Base-by-base conservation (phyloP, 1,140 invertebrate species). In the Megathymus violae region DNA sequence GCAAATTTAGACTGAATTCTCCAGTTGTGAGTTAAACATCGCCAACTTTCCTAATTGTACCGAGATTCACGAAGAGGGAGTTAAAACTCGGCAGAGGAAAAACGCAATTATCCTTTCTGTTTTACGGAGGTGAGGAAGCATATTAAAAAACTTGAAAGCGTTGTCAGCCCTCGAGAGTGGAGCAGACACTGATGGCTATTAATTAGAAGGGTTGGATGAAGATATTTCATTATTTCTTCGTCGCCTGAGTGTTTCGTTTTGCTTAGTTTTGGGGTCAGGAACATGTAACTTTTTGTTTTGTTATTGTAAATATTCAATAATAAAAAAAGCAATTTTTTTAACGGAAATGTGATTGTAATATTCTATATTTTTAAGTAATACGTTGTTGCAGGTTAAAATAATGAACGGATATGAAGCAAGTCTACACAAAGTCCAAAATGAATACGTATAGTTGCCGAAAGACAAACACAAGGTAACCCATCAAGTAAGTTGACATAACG, bases 111-210 rank as follows among this genome's bases (percentile, higher is more conserved):
- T 85, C 79, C 84, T 80, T 78, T 79, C 82, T 81, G 82, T 87
- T 90, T 81, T 83, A 78, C 76, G 67, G 78, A 90, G 86, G 88
- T 90, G 88, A 90, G 85, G 82, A 87, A 85, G 88, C 85, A 85
- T 90, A 90, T 90, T 90, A 87, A 88, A 90, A 89, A 89, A 90
- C 85, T 88, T 87, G 81, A 87, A 88, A 86, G 80, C 78, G 77
- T 77, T 85, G 83, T 82, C 87, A 81, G 71, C 82, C 82, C 86
- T 82, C 70, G 74, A 74, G 83, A 85, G 76, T 90, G 88, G 76
- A 69, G 78, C 77, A 88, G 88, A 88, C 86, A 90, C 75, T 90
- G 86, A 89, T 89, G 86, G 80, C 86, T 81, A 89, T 89, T 90
- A 89, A 90, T 90, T 90, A 89, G 85, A 89, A 90, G 88, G 88